A percentile compares a stretch with the other conserved stretches of the same genome.
Evolutionary conservation across 30 jellyfish, hydroid and myxozoan genomes (phyloP).

Genomic region (Catostylus mosaicus): DNA sequence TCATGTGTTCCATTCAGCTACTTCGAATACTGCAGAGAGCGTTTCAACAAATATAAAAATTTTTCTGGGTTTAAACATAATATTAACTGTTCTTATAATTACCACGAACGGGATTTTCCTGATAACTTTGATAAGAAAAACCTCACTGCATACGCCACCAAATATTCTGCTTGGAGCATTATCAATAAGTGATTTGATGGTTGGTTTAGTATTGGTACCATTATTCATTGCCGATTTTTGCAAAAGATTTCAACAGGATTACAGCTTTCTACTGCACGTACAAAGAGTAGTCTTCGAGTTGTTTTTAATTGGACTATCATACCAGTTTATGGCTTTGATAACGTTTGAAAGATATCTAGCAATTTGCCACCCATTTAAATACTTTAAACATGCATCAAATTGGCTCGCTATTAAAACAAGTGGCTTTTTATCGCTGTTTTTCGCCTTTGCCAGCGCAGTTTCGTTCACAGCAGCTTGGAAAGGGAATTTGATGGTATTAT

Average conservation of each 20-base stretch:
- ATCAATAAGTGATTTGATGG: not conserved
- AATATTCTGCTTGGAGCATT: slow-evolving; percentile 6
- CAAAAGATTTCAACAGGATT: too few species aligned
- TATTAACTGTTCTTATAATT: not conserved
- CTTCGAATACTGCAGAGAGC: not conserved
- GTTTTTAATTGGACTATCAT: slow-evolving; percentile 26
- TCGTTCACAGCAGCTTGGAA: too few species aligned
- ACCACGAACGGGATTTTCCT: not conserved
- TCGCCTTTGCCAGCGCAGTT: not conserved
- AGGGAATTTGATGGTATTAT: not conserved
- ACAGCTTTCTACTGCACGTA: too few species aligned
- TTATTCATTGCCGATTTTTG: not conserved
- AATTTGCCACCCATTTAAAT: not conserved
- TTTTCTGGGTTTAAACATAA: not conserved
- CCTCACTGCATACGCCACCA: not conserved
- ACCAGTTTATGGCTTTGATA: not conserved
- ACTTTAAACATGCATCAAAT: slow-evolving; percentile 12
- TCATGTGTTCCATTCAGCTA: too few species aligned
- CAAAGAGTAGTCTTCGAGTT: too few species aligned
- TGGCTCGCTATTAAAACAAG: not conserved
- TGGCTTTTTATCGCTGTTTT: not conserved
- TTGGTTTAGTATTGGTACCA: not conserved
- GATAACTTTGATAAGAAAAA: not conserved
- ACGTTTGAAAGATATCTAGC: slow-evolving; percentile 8
- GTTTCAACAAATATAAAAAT: not conserved